Conservation (phyloP, 2,113 vertebrate genomes). For the Elephantulus edwardii region DNA sequence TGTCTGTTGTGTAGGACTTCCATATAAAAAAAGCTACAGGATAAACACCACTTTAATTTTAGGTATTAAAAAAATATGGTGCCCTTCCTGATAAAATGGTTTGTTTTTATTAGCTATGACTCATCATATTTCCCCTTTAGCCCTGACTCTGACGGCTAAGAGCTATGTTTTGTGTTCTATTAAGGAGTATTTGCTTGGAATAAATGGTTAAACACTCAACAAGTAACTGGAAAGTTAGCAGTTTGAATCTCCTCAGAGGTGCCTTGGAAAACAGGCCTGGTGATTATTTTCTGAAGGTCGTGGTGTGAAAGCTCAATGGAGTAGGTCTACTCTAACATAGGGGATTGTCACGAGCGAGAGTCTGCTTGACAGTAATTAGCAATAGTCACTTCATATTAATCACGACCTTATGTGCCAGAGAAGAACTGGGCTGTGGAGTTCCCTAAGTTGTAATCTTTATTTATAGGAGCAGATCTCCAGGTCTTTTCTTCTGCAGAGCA, state of each 20-base stretch:
- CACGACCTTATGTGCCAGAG: neutral
- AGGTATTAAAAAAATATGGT: neutral
- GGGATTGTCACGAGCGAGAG: neutral
- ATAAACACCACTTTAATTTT: conserved; percentile 50
- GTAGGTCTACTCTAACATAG: neutral
- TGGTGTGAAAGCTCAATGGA: neutral
- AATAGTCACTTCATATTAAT: neutral
- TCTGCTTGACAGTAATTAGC: neutral
- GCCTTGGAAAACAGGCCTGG: neutral
- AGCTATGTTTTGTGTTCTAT: neutral
- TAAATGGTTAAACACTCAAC: neutral
- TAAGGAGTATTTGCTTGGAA: neutral
- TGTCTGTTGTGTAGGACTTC: conserved; percentile 3
- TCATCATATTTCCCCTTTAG: conserved; percentile 45
- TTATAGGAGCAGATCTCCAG: neutral
- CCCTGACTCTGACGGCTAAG: conserved; percentile 14
- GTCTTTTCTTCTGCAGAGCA: neutral
- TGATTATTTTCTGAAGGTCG: neutral
- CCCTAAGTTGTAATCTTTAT: neutral
- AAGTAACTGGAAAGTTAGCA: neutral
- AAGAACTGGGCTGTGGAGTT: neutral
- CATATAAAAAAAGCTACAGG: conserved; percentile 26
- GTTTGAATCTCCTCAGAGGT: neutral
- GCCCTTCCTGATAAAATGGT: conserved; percentile 30
- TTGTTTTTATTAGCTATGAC: conserved; percentile 30